These are phyloP conservation scores for Peromyscus nudipes DNA, from an alignment of 2,797 vertebrate species.

Conservation along the genomic window DNA sequence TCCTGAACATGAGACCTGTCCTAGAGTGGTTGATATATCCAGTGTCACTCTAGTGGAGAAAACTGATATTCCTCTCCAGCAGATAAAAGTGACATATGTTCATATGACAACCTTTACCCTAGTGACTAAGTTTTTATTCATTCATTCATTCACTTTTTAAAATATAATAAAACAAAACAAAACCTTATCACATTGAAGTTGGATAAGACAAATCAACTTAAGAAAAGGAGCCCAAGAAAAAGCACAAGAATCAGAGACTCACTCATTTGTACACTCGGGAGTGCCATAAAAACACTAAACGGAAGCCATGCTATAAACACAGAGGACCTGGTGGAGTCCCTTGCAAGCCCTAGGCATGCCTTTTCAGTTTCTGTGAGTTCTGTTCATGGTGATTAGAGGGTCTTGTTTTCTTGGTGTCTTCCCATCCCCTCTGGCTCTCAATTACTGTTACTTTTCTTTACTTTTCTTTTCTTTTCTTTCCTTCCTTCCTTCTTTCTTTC, in stretches of 20 bases:
- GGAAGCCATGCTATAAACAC: background rate
- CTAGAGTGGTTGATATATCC: background rate
- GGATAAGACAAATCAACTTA: background rate
- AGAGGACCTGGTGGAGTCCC: background rate
- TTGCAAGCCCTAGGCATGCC: background rate
- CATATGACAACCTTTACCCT: background rate
- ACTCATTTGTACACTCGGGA: background rate
- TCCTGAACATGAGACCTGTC: background rate
- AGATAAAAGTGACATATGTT: background rate
- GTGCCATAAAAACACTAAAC: background rate
- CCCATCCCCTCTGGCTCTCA: background rate
- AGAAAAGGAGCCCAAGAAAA: background rate
- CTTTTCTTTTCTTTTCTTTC: too few relatives aligned
- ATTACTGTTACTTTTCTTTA: too few relatives aligned
- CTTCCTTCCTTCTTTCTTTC: too few relatives aligned
- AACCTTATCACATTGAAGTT: background rate
- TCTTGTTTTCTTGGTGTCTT: background rate
- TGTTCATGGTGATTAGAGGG: too few relatives aligned
- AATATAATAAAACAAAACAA: background rate
- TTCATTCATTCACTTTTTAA: background rate
- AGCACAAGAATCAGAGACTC: background rate
- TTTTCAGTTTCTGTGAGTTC: background rate
- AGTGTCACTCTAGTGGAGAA: background rate
- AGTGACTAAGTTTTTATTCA: background rate
- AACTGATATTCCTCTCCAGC: background rate